Base-by-base conservation (phyloP, 2,888 invertebrate genomes). In the Dicyrtoma fusca region DNA sequence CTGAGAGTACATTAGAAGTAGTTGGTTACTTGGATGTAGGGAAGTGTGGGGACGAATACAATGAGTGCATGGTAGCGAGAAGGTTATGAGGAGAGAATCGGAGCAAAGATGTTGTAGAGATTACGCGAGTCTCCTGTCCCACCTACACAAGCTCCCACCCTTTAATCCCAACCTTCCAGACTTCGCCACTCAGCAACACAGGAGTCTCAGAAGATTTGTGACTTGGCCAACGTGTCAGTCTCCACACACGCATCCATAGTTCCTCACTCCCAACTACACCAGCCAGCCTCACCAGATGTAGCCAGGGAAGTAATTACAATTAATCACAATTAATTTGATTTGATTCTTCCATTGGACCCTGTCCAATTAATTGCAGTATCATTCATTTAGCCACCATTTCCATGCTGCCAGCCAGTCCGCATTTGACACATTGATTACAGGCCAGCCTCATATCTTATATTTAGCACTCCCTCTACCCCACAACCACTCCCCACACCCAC, bases 401-500 rank as follows among this genome's bases (percentile, higher is more conserved):
- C 57, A 72, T 72, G 72, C 72, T 47, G 49, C 66, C 59, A 65
- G 62, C 61, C 59, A 65, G 59, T 65, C 51, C 59, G 42, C 66
- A 72, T 72, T 65, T 72, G 72, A 72, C 72, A 72, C 72, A 59
- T 72, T 72, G 65, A 72, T 72, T 65, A 72, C 61, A 65, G 61
- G 51, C 51, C 42, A 57, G 34, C 45, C 49, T 72, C 66, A 72
- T 72, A 65, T 42, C 59, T 72, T 65, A 72, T 72, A 72, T 66
- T n/a, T n/a, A n/a, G n/a, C n/a, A n/a, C n/a, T n/a, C n/a, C n/a
- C n/a, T n/a, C n/a, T n/a, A n/a, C n/a, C n/a, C n/a, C n/a, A n/a
- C n/a, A n/a, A n/a, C n/a, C n/a, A n/a, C n/a, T n/a, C n/a, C n/a
- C 34, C 34, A 34, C 34, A 3, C 3, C 34, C 34, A 34, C 34